phyloP scores from a whole-genome alignment of 2,888 invertebrate species.

The Nomada goodeniana region DNA sequence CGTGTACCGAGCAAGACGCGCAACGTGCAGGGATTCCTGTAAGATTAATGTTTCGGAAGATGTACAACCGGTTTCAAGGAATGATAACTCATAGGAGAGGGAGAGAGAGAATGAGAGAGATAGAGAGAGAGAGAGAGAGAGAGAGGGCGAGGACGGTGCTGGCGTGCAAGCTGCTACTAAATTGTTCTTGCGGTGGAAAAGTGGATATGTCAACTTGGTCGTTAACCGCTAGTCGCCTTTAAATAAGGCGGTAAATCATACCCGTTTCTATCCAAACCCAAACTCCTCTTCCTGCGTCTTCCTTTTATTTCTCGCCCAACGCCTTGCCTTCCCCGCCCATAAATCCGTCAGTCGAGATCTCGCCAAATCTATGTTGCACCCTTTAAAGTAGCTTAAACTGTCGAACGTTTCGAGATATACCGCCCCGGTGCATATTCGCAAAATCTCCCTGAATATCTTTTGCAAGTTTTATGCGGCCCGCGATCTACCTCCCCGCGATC shows the following conservation, averaged over 20 bases:
- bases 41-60: slow-evolving; percentile 72
- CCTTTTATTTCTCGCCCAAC: not conserved
- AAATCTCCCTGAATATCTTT: not conserved
- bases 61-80: slow-evolving; percentile 66
- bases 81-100: slow-evolving; percentile 65
- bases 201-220: slow-evolving; percentile 67
- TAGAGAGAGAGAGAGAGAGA: slow-evolving; percentile 34
- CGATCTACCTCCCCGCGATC: not conserved
- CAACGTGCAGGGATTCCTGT: slow-evolving; percentile 64
- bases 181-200: slow-evolving; percentile 68
- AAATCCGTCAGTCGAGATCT: slow-evolving; percentile 12
- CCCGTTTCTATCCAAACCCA: slow-evolving; percentile 20
- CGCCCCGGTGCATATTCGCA: not conserved
- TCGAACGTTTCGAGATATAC: slow-evolving; percentile 3
- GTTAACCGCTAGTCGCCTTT: slow-evolving; percentile 68
- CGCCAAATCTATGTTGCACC: not conserved
- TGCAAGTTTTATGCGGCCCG: not conserved
- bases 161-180: slow-evolving; percentile 69
- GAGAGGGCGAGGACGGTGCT: slow-evolving; percentile 16
- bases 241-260: slow-evolving; percentile 72
- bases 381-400: slow-evolving; percentile 3
- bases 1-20: slow-evolving; percentile 48
- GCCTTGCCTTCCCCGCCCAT: not conserved
- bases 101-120: slow-evolving; percentile 30
- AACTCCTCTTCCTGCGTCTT: not conserved